These are phyloP conservation scores for Lepetodrilus schrolli DNA, from an alignment of 2,888 invertebrate genomes.

Conservation along the genomic window DNA sequence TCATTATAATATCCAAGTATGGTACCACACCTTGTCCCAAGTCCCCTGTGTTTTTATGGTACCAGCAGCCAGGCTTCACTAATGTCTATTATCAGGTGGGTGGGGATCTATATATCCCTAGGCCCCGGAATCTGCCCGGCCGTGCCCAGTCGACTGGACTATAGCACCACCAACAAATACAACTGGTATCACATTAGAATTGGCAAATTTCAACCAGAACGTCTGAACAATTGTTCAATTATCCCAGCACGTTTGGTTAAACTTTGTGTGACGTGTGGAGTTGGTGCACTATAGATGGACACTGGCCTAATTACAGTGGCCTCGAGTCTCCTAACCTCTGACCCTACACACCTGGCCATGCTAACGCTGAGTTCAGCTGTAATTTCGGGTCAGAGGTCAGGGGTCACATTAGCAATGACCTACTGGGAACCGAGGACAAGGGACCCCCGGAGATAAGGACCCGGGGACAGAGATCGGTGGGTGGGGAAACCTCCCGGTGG, in stretches of 20 bases:
- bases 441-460: neutral
- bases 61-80: too few relatives aligned
- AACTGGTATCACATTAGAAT: constrained; percentile 8
- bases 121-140: neutral
- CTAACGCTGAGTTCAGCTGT: neutral
- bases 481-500: too few relatives aligned
- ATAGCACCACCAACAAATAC: neutral
- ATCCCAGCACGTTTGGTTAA: constrained; percentile 21
- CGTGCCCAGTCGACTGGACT: neutral
- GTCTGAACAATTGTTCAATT: constrained; percentile 13
- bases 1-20: too few relatives aligned
- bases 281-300: neutral
- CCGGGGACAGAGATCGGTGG: neutral
- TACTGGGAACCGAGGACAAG: neutral
- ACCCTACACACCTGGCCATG: neutral
- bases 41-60: too few relatives aligned
- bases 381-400: constrained; percentile 13
- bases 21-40: too few relatives aligned
- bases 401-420: neutral
- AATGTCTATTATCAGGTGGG: constrained; percentile 1
- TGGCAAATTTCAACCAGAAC: neutral
- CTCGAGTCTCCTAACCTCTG: neutral
- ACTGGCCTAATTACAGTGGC: neutral
- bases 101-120: too few relatives aligned
- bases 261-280: neutral